Base-by-base conservation (phyloP, 2,113 vertebrate species). In the Pimephales promelas region DNA sequence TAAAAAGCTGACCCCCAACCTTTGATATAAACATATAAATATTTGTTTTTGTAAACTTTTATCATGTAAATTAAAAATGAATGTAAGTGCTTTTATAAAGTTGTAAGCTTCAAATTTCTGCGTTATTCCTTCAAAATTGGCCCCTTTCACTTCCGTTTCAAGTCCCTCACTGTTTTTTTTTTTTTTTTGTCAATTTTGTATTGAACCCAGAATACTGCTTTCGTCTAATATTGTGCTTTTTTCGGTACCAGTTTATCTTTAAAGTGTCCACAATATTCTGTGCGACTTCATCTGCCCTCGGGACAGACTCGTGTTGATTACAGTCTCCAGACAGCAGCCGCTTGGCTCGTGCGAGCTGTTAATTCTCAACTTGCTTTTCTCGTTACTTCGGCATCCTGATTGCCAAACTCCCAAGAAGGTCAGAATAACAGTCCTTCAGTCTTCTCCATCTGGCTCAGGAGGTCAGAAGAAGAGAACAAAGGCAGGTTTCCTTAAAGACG, bases 231-330 rank as follows among this genome's bases (percentile, higher is more conserved):
- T 22, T 34, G 18, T 10, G 18, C 18, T 5, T 22, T 57, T 52
- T 68, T 64, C 16, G 28, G 40, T 31, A n/a, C 20, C 28, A 47
- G 7, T 74, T 26, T 8, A 36, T 20, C 24, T 20, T 5, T 1
- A 31, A 31, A 74, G 10, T 24, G 49, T 14, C 45, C 28, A 34
- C 61, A 45, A 59, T 76, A 49, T 10, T 49, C 45, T 57, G 2
- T 71, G 59, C 54, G 52, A 72, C 26, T 16, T 28, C 31, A 54
- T 84, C 75, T 77, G 72, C 79, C 86, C 79, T 81, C 4, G 75
- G 74, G 64, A 75, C 28, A 84, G 83, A 77, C 72, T 81, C 54
- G 8, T 72, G 31, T 79, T 68, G 54, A 79, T 66, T 47, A 68
- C 57, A 22, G 74, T 36, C 36, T 79, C 22, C 57, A 79, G 56